Conservation (phyloP, 2,888 invertebrate genomes). For the Podabrus alpinus region DNA sequence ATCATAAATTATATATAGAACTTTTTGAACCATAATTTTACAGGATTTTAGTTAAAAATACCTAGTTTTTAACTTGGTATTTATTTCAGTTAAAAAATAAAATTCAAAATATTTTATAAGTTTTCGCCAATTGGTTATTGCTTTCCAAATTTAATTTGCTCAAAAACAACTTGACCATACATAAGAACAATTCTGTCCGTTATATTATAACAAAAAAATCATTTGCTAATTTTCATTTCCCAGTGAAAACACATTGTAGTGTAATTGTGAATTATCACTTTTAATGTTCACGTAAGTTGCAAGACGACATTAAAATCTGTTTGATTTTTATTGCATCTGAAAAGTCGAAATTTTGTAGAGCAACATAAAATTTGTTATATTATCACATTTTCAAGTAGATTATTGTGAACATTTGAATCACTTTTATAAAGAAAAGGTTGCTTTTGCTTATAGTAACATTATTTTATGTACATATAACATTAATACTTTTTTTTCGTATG, state of each 20-base stretch:
- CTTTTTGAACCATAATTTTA: not conserved
- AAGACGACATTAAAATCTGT: not conserved
- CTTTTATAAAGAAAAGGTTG: constrained; percentile 6
- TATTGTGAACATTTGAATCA: constrained; percentile 30
- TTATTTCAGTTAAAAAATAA: too few relatives aligned
- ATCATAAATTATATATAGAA: not conserved
- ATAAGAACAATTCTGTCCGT: too few relatives aligned
- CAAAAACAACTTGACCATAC: too few relatives aligned
- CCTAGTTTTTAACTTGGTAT: too few relatives aligned
- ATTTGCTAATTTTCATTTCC: too few relatives aligned
- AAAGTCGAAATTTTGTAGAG: too few relatives aligned
- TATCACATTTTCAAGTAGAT: not conserved
- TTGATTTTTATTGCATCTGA: too few relatives aligned
- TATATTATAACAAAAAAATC: too few relatives aligned
- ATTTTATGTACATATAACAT: not conserved
- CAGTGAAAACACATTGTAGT: not conserved
- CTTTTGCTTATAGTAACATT: not conserved
- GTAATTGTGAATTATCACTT: not conserved
- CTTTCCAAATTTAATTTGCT: too few relatives aligned
- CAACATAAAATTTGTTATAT: too few relatives aligned
- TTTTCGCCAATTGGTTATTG: too few relatives aligned
- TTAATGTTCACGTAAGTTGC: not conserved
- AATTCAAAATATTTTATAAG: too few relatives aligned
- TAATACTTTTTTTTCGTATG: constrained; percentile 18
- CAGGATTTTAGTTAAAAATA: not conserved